Percentiles rank a stretch among this genome's conserved stretches.
These are phyloP conservation scores for Eristalinus aeneus DNA, from an alignment of 2,888 invertebrate genomes.

Conservation along the genomic window DNA sequence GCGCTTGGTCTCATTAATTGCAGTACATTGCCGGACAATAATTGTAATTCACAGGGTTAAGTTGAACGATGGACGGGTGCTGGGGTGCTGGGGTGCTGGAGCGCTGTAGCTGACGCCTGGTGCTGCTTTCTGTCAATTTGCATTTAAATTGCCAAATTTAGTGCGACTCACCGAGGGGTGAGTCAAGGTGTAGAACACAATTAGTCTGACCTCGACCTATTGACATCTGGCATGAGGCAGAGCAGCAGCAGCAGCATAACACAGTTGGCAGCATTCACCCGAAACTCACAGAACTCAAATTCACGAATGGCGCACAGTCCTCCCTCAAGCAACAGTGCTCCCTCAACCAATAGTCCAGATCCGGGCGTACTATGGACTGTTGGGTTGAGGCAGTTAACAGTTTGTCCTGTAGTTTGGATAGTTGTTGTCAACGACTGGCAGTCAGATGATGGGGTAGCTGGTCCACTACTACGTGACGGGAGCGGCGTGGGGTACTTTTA, in stretches of 20 bases:
- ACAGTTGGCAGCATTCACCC: neutral
- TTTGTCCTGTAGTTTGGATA: slow-evolving; percentile 28
- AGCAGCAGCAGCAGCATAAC: neutral
- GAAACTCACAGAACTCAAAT: neutral
- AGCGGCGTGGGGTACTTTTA: neutral
- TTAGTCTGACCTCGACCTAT: slow-evolving; percentile 68
- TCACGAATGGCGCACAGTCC: neutral
- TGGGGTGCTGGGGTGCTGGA: neutral
- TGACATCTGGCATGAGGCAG: slow-evolving; percentile 50
- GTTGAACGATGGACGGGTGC: neutral
- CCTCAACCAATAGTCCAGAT: no score
- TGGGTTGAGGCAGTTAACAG: slow-evolving; percentile 38
- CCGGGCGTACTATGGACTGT: no score
- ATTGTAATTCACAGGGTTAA: slow-evolving; percentile 61
- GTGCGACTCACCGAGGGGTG: slow-evolving; percentile 31
- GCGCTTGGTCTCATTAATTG: slow-evolving; percentile 56
- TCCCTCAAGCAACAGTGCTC: no score
- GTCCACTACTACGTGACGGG: neutral
- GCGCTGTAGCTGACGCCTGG: neutral
- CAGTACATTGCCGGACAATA: slow-evolving; percentile 63
- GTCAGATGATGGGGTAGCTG: slow-evolving; percentile 1
- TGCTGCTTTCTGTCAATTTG: slow-evolving; percentile 52
- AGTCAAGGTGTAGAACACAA: slow-evolving; percentile 39
- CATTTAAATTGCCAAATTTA: slow-evolving; percentile 69
- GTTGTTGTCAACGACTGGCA: slow-evolving; percentile 24